These are phyloP conservation scores for Heliornis fulica DNA, from an alignment of 2,113 vertebrate species.

Conservation along the genomic window DNA sequence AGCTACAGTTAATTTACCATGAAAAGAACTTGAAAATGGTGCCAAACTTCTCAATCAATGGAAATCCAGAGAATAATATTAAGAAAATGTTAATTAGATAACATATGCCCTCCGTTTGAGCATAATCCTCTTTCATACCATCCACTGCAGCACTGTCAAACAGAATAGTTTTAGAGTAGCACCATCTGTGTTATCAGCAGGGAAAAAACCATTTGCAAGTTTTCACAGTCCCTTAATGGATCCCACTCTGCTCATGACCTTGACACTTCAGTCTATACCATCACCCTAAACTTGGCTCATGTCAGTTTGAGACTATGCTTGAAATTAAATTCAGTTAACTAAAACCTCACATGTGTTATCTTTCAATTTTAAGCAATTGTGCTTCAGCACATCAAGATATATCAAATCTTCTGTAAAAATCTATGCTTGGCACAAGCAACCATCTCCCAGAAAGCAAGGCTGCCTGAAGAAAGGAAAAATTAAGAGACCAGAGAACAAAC, in stretches of 20 bases:
- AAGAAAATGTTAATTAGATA: neutral
- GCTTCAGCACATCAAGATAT: neutral
- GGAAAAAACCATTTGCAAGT: neutral
- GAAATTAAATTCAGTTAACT: neutral
- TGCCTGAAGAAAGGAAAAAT: neutral
- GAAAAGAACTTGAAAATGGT: neutral
- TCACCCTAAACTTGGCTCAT: neutral
- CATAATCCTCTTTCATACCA: neutral
- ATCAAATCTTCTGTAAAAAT: neutral
- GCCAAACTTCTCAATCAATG: neutral
- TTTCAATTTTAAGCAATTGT: neutral
- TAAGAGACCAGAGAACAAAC: neutral
- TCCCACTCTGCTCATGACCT: neutral
- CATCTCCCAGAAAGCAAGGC: neutral
- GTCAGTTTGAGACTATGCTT: neutral
- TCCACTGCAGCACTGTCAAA: neutral
- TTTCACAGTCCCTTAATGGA: neutral
- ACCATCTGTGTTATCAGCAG: neutral
- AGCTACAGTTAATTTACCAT: neutral
- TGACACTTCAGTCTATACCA: neutral
- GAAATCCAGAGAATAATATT: neutral
- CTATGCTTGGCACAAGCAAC: neutral
- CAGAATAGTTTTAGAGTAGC: neutral
- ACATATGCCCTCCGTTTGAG: neutral
- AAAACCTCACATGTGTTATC: neutral